Evolutionary conservation across 2,113 vertebrate genomes (phyloP).

Genomic region (Opisthocomus hoazin): DNA sequence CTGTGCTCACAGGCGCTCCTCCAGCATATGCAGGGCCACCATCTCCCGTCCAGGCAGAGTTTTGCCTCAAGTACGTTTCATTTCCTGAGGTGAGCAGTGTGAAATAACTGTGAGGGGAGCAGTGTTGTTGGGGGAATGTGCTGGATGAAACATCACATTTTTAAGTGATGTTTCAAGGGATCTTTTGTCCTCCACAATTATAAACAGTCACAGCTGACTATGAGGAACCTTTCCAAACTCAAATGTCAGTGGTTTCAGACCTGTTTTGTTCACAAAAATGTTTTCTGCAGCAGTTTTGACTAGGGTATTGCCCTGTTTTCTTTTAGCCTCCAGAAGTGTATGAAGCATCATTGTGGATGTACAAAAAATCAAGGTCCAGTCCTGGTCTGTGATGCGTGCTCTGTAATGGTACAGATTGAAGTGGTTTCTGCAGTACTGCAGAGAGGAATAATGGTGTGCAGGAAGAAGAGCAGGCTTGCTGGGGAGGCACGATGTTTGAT

Average conservation of each 20-base stretch:
- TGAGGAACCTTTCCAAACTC: neutral
- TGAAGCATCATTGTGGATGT: neutral
- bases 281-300: neutral
- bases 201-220: neutral
- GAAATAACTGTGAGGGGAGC: neutral
- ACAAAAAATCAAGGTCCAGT: neutral
- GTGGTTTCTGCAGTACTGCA: neutral
- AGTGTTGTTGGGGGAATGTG: neutral
- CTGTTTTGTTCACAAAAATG: neutral
- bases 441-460: neutral
- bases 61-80: fast-evolving
- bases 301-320: neutral
- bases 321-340: neutral
- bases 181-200: neutral
- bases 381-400: neutral
- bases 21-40: fast-evolving
- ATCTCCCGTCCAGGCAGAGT: neutral
- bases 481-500: neutral
- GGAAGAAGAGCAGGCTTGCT: neutral
- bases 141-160: neutral
- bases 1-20: neutral
- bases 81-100: neutral
- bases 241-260: neutral
- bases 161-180: neutral
- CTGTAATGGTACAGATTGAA: neutral